A percentile compares a stretch with the other conserved stretches of the same genome.
These are phyloP conservation scores for Spondyliosoma cantharus DNA, from an alignment of 2,797 vertebrate genomes.

Conservation along the genomic window DNA sequence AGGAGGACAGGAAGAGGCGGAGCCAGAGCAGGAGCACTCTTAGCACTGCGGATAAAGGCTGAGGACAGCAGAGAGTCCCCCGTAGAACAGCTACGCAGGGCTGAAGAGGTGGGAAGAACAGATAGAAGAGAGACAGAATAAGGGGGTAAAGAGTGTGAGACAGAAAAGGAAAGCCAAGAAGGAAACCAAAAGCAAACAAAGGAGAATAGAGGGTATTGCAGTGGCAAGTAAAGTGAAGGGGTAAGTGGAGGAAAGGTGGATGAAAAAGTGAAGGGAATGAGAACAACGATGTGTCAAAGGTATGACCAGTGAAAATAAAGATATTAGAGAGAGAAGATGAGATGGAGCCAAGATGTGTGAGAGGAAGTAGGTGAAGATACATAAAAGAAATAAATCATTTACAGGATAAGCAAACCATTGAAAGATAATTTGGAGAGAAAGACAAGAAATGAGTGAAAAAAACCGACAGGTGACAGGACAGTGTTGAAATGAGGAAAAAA, in stretches of 20 bases:
- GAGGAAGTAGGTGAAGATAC: not conserved
- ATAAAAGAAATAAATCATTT: not conserved
- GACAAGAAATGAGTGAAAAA: not conserved
- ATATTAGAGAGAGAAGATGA: not conserved
- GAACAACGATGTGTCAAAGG: not conserved
- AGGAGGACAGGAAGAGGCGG: constrained; percentile 90
- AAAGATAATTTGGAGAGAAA: not conserved
- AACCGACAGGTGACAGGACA: not conserved
- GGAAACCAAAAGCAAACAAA: not conserved
- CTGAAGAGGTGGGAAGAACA: constrained; percentile 89
- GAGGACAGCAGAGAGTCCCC: constrained; percentile 99
- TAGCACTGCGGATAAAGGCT: constrained; percentile 99
- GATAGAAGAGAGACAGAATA: constrained; percentile 62
- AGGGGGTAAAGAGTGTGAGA: constrained; percentile 30
- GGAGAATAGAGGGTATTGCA: constrained; percentile 14
- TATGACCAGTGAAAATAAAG: not conserved
- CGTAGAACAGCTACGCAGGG: constrained; percentile 99
- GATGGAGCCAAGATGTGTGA: not conserved
- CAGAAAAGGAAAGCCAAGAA: constrained; percentile 34
- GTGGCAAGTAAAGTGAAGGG: constrained; percentile 18
- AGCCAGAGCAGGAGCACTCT: constrained; percentile 99
- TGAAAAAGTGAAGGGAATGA: not conserved
- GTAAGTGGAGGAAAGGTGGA: not conserved
- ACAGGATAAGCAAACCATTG: not conserved
- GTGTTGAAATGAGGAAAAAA: constrained; percentile 1